Conservation (phyloP, 2,113 vertebrate genomes). For the human (Homo sapiens) region DNA sequence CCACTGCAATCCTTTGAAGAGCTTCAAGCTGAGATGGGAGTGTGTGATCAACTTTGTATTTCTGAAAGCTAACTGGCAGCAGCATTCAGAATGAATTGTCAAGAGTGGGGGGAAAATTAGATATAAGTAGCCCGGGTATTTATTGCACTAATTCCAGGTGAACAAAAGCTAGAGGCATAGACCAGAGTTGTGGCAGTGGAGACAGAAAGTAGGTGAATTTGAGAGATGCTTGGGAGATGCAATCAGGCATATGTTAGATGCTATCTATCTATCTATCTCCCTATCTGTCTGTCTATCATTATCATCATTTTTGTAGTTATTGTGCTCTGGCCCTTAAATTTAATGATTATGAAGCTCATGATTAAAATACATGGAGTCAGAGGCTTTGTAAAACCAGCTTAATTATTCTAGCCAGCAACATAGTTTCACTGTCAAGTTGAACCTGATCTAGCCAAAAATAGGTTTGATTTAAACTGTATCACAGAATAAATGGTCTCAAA, state of each 20-base stretch:
- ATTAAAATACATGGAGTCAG: background rate
- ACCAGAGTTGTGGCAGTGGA: background rate
- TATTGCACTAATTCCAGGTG: too few species aligned
- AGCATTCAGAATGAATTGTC: background rate
- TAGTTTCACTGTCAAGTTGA: background rate
- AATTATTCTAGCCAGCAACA: background rate
- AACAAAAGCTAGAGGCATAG: background rate
- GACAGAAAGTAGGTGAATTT: background rate
- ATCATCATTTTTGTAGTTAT: background rate
- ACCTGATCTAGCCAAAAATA: background rate
- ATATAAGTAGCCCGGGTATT: background rate
- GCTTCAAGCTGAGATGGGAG: background rate
- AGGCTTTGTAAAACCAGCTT: background rate
- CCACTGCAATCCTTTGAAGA: background rate
- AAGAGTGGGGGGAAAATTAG: fast-evolving
- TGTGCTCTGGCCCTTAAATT: background rate
- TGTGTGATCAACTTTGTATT: background rate
- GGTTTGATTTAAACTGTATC: background rate
- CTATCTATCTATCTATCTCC: background rate
- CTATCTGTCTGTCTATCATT: background rate
- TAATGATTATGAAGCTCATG: background rate
- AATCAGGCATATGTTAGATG: background rate
- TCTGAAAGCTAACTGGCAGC: background rate
- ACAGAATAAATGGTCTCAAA: background rate
- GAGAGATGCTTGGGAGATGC: background rate